These are phyloP conservation scores for Nomia melanderi DNA, from an alignment of 1,140 invertebrate genomes.

Conservation along the genomic window DNA sequence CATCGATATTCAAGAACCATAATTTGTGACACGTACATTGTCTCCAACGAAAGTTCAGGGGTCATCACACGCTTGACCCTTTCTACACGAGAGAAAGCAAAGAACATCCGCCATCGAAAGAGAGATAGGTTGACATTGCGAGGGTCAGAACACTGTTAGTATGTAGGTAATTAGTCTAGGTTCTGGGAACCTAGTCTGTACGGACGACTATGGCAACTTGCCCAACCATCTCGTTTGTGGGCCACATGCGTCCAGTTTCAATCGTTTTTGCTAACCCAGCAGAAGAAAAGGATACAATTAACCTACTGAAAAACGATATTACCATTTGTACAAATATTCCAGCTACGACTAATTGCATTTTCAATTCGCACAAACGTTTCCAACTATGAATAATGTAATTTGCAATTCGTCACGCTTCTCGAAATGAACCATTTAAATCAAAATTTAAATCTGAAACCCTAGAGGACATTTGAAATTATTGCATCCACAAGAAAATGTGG, in stretches of 20 bases:
- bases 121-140: constrained; percentile 53
- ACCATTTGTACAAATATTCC: neutral
- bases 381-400: neutral
- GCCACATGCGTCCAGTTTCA: neutral
- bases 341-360: neutral
- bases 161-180: constrained; percentile 68
- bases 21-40: too few species aligned
- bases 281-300: neutral
- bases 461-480: too few species aligned
- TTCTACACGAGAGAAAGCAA: constrained; percentile 40
- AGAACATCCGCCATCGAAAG: constrained; percentile 53
- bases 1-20: too few species aligned
- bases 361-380: neutral
- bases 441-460: too few species aligned
- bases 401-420: too few species aligned
- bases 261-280: neutral
- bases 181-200: constrained; percentile 68
- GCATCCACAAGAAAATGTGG: too few species aligned
- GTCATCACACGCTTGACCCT: neutral
- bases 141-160: constrained; percentile 45
- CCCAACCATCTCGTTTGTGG: constrained; percentile 5
- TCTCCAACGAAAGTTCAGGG: too few species aligned
- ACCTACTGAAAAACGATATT: neutral
- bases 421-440: too few species aligned
- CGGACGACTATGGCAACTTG: constrained; percentile 1